Evolutionary conservation across 1,140 invertebrate genomes (phyloP).

Genomic region (Euwallacea fornicatus): DNA sequence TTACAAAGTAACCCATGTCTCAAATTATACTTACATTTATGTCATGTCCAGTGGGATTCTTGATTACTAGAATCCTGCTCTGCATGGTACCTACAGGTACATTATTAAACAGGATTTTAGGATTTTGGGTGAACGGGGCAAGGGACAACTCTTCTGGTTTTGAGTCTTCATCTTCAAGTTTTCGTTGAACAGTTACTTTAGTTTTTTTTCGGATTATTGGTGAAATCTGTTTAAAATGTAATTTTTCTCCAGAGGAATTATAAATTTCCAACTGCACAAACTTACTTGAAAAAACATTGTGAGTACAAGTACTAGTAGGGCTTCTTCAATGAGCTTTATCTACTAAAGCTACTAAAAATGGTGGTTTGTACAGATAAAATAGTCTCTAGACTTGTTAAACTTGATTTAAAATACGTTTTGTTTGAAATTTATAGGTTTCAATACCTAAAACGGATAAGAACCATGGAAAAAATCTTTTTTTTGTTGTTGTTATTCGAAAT

Average conservation of each 20-base stretch:
- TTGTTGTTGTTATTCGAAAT: background rate
- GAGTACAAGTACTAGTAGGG: too few relatives aligned
- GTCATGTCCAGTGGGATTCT: conserved; percentile 59
- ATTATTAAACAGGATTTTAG: conserved; percentile 66
- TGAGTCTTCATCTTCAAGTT: conserved; percentile 25
- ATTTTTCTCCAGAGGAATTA: too few relatives aligned
- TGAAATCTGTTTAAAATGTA: conserved; percentile 21
- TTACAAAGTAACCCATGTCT: too few relatives aligned
- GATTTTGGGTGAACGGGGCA: conserved; percentile 63
- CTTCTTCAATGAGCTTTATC: too few relatives aligned
- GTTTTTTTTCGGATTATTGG: conserved; percentile 21
- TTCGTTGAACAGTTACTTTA: conserved; percentile 4
- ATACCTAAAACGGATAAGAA: background rate
- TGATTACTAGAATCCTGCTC: conserved; percentile 58
- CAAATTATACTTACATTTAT: conserved; percentile 55
- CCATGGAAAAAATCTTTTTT: background rate
- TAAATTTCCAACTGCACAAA: too few relatives aligned
- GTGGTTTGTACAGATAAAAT: too few relatives aligned
- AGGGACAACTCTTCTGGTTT: conserved; percentile 53
- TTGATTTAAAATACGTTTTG: too few relatives aligned
- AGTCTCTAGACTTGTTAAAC: too few relatives aligned
- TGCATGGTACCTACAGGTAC: conserved; percentile 59
- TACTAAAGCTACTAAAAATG: too few relatives aligned
- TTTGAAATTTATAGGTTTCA: too few relatives aligned
- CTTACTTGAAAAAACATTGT: too few relatives aligned